Conservation (phyloP, 2,888 invertebrate genomes). For the Zhuqinia jingwanae region DNA sequence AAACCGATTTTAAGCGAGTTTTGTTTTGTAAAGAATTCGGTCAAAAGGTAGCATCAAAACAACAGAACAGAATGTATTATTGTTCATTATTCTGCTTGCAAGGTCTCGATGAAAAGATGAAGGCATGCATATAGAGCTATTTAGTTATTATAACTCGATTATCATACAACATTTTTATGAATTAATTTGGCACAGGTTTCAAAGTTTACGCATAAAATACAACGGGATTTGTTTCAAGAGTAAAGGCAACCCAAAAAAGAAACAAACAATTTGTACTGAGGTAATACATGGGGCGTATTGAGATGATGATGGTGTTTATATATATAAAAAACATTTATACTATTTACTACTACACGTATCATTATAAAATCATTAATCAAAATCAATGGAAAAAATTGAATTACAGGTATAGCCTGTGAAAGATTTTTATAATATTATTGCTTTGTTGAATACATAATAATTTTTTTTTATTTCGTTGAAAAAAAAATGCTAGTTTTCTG, state of each 20-base stretch:
- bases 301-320: too few relatives aligned
- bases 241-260: background rate
- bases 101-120: background rate
- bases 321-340: background rate
- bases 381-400: too few relatives aligned
- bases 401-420: too few relatives aligned
- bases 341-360: background rate
- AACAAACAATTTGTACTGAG: background rate
- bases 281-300: slow-evolving; percentile 13
- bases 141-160: slow-evolving; percentile 36
- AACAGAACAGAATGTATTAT: background rate
- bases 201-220: slow-evolving; percentile 18
- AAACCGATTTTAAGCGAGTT: slow-evolving; percentile 49
- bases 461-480: too few relatives aligned
- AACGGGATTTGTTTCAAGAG: slow-evolving; percentile 44
- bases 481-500: too few relatives aligned
- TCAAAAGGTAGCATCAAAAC: slow-evolving; percentile 65
- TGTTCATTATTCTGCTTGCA: background rate
- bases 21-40: slow-evolving; percentile 61
- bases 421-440: too few relatives aligned
- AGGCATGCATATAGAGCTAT: slow-evolving; percentile 10
- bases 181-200: slow-evolving; percentile 65
- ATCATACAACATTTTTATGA: slow-evolving; percentile 53
- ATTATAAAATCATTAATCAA: background rate
- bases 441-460: too few relatives aligned